Conservation (phyloP, 2,113 vertebrate species). For the Trichomycterus rosablanca region DNA sequence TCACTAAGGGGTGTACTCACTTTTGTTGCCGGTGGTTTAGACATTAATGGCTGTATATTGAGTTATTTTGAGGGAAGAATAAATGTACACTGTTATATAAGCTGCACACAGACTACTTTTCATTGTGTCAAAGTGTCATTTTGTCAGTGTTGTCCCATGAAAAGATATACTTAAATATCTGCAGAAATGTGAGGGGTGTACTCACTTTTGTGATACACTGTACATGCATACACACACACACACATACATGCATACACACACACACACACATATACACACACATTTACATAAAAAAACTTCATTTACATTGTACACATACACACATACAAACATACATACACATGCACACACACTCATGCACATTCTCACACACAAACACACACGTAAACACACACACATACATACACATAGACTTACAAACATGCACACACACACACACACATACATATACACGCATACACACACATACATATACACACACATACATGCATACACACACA, state of each 20-base stretch:
- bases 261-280: not conserved
- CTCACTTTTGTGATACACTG: too few relatives aligned
- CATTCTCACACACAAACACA: not conserved
- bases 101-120: too few relatives aligned
- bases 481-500: not conserved
- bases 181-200: too few relatives aligned
- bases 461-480: conserved; percentile 4
- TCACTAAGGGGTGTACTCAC: too few relatives aligned
- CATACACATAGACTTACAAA: not conserved
- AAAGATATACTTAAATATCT: too few relatives aligned
- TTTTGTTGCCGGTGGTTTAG: too few relatives aligned
- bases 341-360: not conserved
- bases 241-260: not conserved
- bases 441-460: not conserved
- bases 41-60: too few relatives aligned
- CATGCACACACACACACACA: conserved; percentile 3
- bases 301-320: not conserved
- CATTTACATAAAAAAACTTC: not conserved
- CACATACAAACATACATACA: not conserved
- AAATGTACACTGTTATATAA: too few relatives aligned
- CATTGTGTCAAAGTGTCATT: too few relatives aligned
- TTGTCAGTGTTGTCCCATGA: too few relatives aligned
- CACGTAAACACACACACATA: not conserved
- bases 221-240: conserved; percentile 2
- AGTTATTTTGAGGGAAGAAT: too few relatives aligned